Conservation (phyloP, 2,113 vertebrate genomes). For the Silurus asotus region DNA sequence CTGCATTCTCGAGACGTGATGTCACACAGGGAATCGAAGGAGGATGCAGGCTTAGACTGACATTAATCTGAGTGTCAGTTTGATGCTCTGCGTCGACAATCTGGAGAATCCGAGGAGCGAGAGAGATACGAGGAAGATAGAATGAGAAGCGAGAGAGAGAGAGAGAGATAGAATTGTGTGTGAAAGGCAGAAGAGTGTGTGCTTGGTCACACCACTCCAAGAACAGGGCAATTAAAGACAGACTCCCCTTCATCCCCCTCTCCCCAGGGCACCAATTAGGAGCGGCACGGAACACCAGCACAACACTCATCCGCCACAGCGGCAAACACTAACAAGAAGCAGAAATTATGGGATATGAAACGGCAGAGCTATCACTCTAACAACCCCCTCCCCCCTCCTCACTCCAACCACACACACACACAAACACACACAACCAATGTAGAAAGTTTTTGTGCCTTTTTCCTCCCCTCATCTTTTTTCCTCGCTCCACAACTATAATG, state of each 20-base stretch:
- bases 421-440: neutral
- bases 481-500: constrained; percentile 68
- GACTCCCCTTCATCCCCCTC: constrained; percentile 54
- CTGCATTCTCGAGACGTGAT: constrained; percentile 44
- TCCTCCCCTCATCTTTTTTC: neutral
- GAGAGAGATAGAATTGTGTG: constrained; percentile 21
- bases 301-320: constrained; percentile 55
- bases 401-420: neutral
- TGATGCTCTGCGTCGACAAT: constrained; percentile 47
- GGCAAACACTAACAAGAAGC: constrained; percentile 57
- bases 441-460: constrained; percentile 51
- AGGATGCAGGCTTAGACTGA: constrained; percentile 48
- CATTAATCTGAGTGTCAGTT: constrained; percentile 52
- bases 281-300: constrained; percentile 54
- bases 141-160: constrained; percentile 19
- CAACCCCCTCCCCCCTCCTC: neutral
- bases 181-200: constrained; percentile 47
- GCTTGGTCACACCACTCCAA: constrained; percentile 53
- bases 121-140: constrained; percentile 29
- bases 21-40: constrained; percentile 44
- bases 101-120: constrained; percentile 23
- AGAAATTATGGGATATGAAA: constrained; percentile 62
- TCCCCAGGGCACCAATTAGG: constrained; percentile 60
- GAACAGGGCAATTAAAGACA: constrained; percentile 60
- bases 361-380: constrained; percentile 46